Conservation (phyloP, 2,113 vertebrate genomes). For the Poeciliopsis prolifica region DNA sequence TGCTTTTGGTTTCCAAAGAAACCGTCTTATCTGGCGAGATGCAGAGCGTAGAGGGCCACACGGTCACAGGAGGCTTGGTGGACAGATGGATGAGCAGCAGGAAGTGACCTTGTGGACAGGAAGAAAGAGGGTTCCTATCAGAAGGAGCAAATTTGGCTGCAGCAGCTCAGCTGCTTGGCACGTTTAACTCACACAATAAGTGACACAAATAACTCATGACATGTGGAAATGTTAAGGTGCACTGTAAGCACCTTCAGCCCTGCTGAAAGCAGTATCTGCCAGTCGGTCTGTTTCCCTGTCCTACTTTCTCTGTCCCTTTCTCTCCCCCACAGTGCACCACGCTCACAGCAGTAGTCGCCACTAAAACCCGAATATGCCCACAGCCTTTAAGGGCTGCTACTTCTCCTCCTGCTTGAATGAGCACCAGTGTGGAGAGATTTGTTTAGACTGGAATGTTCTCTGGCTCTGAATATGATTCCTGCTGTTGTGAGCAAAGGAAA, state of each 20-base stretch:
- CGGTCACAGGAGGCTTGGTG: conserved; percentile 80
- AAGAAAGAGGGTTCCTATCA: conserved; percentile 64
- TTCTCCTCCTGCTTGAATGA: conserved; percentile 57
- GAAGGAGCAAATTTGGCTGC: conserved; percentile 34
- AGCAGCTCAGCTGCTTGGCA: conserved; percentile 31
- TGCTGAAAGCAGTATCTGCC: conserved; percentile 61
- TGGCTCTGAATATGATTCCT: conserved; percentile 31
- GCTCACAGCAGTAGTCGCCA: conserved; percentile 51
- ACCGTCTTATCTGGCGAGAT: conserved; percentile 72
- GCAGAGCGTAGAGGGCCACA: conserved; percentile 46
- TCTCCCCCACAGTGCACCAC: conserved; percentile 12
- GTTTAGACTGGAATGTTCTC: conserved; percentile 63
- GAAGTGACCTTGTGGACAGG: conserved; percentile 78
- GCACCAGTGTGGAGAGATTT: conserved; percentile 53
- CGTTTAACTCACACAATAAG: conserved; percentile 38
- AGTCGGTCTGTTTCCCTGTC: conserved; percentile 47
- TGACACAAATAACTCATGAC: conserved; percentile 76
- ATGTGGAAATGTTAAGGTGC: conserved; percentile 66
- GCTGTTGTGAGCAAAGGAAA: conserved; percentile 53
- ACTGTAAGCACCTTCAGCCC: conserved; percentile 67
- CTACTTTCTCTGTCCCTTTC: conserved; percentile 59
- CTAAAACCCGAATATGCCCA: conserved; percentile 57
- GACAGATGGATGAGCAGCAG: conserved; percentile 85
- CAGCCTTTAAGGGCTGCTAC: conserved; percentile 65
- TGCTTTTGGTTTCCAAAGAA: conserved; percentile 65